Evolutionary conservation across 2,113 vertebrate genomes (phyloP), one percentile per base, ranked within the genome.

Genomic region (Hippocampus zosterae): DNA sequence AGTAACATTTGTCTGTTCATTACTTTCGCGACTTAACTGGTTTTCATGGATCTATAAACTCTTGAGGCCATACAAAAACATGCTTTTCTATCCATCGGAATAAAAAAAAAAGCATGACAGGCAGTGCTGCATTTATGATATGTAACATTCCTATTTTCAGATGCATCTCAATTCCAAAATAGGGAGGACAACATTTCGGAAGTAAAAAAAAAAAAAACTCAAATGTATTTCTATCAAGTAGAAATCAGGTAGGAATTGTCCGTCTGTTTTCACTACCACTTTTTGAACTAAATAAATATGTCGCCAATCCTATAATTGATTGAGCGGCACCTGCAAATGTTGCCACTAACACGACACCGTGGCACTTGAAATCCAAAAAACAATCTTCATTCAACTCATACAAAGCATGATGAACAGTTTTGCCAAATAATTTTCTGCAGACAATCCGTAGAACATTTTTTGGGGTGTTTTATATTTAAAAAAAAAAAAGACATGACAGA

Each of bases 401-500:
- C 41, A 25, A 46, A 25, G 42, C 63, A 46, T 42, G 5, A 46
- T 65, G 9, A 33, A 25, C 71, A 6, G n/a, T 57, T 69, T 55
- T 15, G 65, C 79, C 65, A 71, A 76, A 78, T 68, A 78, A 63
- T 60, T 60, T 8, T 5, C 55, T 77, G 68, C 52, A 81, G 69
- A 66, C 72, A 71, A 55, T 55, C 21, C 11, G 21, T 23, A 11
- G 21, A 78, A 71, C 3, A 61, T 3, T 11, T 19, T 42, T 77
- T 65, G 69, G 73, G 80, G 68, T 69, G 61, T 60, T 60, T 70
- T 62, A 72, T 68, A 81, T 33, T 80, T 76, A 84, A 83, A 81
- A 82, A 85, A 85, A 83, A 81, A 82, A 85, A 85, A 80, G 73
- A 86, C 71, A 77, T 77, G 81, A 81, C 59, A 77, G 72, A 60